Evolutionary conservation across 1,140 invertebrate genomes (phyloP).

Genomic region (Spodoptera litura): DNA sequence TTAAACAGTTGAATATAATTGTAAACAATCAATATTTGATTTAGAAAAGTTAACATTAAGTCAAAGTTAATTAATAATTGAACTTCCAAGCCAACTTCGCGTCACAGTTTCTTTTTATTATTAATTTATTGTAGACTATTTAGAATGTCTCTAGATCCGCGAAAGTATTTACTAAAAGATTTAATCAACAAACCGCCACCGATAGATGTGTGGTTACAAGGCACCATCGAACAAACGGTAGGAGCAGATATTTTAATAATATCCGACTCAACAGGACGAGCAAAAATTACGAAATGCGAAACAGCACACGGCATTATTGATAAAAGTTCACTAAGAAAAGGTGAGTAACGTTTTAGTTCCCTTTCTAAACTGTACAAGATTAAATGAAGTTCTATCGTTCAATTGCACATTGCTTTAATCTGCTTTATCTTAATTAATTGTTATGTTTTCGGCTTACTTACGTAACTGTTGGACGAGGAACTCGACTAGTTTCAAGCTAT

Average conservation of each 20-base stretch:
- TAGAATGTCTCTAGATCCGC: conserved; percentile 63
- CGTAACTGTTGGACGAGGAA: too few relatives aligned
- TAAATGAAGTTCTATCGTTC: too few relatives aligned
- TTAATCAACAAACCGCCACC: conserved; percentile 68
- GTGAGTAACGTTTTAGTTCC: conserved; percentile 35
- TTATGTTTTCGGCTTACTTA: too few relatives aligned
- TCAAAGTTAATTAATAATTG: too few relatives aligned
- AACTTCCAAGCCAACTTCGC: background rate
- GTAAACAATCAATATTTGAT: too few relatives aligned
- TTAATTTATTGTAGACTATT: background rate
- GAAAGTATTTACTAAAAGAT: conserved; percentile 75
- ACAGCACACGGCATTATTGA: conserved; percentile 71
- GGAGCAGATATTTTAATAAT: conserved; percentile 76
- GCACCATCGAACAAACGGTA: conserved; percentile 75
- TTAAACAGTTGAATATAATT: too few relatives aligned
- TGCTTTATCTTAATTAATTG: too few relatives aligned
- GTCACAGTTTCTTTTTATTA: background rate
- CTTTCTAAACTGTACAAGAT: background rate
- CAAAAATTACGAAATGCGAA: conserved; percentile 77
- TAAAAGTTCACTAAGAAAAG: conserved; percentile 68
- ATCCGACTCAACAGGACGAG: conserved; percentile 68
- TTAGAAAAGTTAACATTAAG: too few relatives aligned
- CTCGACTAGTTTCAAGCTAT: too few relatives aligned
- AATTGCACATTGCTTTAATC: too few relatives aligned
- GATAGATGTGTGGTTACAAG: conserved; percentile 78